Evolutionary conservation across 2,888 invertebrate species (phyloP).

Genomic region (Zygogramma bicolorata): DNA sequence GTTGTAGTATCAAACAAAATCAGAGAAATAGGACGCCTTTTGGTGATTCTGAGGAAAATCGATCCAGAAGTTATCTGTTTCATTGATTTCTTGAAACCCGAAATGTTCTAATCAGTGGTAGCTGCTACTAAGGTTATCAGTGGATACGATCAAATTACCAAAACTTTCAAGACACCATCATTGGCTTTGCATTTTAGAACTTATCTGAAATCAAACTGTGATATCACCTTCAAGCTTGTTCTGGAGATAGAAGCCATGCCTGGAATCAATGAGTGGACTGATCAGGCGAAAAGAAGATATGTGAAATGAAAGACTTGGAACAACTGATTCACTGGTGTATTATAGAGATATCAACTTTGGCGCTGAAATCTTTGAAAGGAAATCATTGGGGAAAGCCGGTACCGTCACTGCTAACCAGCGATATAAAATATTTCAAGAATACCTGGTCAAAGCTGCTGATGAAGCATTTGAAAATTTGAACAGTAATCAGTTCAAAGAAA

Average conservation of each 20-base stretch:
- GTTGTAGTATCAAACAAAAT: conserved; percentile 45
- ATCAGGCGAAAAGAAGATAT: conserved; percentile 27
- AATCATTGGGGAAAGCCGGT: conserved; percentile 20
- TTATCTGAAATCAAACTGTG: conserved; percentile 38
- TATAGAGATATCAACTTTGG: conserved; percentile 17
- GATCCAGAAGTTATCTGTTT: conserved; percentile 6
- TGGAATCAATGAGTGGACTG: conserved; percentile 22
- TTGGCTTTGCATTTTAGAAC: conserved; percentile 44
- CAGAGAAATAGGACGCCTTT: conserved; percentile 44
- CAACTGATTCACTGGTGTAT: conserved; percentile 26
- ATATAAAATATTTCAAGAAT: conserved; percentile 9
- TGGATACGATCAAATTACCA: conserved; percentile 35
- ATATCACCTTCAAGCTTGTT: conserved; percentile 40
- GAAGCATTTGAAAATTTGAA: conserved; percentile 8
- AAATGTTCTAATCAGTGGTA: conserved; percentile 34
- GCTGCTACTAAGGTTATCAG: conserved; percentile 36
- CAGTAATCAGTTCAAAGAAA: not conserved
- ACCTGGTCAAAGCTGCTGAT: not conserved
- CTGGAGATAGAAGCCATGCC: conserved; percentile 34
- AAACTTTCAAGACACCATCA: conserved; percentile 40
- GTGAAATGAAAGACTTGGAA: conserved; percentile 36
- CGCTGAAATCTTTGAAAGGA: conserved; percentile 19
- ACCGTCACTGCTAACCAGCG: conserved; percentile 5
- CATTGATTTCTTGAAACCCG: conserved; percentile 39
- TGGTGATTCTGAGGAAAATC: conserved; percentile 30